These are phyloP conservation scores for Clupea harengus DNA, from an alignment of 2,113 vertebrate species.

Conservation along the genomic window DNA sequence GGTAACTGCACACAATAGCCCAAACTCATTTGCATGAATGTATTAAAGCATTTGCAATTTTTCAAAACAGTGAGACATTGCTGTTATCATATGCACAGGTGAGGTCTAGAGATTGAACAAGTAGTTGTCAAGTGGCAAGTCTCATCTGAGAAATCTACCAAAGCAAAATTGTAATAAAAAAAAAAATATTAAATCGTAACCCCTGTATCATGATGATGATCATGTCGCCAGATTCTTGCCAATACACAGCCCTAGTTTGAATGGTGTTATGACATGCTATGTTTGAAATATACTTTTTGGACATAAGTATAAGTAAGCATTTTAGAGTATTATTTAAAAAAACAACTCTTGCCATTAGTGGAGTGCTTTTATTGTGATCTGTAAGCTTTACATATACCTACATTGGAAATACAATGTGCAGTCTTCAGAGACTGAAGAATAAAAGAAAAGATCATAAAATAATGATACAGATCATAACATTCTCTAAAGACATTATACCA, in stretches of 20 bases:
- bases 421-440: not conserved
- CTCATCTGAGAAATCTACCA: too few species aligned
- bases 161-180: too few species aligned
- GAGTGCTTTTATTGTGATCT: not conserved
- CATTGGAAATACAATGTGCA: not conserved
- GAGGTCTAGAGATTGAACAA: too few species aligned
- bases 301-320: not conserved
- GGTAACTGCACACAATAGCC: too few species aligned
- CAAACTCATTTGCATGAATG: too few species aligned
- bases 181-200: too few species aligned
- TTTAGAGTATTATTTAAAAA: not conserved
- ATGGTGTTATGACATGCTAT: not conserved
- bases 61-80: too few species aligned
- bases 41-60: too few species aligned
- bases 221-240: too few species aligned
- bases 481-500: not conserved
- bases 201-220: too few species aligned
- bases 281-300: not conserved
- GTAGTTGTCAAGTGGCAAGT: too few species aligned
- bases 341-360: not conserved
- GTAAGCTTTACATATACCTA: not conserved
- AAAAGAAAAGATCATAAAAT: not conserved
- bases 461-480: not conserved
- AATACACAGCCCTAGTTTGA: not conserved
- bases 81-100: too few species aligned